A percentile compares a stretch with the other conserved stretches of the same genome.
These are phyloP conservation scores for Dusona sp. DNA, from an alignment of 2,888 invertebrate species.

Conservation along the genomic window DNA sequence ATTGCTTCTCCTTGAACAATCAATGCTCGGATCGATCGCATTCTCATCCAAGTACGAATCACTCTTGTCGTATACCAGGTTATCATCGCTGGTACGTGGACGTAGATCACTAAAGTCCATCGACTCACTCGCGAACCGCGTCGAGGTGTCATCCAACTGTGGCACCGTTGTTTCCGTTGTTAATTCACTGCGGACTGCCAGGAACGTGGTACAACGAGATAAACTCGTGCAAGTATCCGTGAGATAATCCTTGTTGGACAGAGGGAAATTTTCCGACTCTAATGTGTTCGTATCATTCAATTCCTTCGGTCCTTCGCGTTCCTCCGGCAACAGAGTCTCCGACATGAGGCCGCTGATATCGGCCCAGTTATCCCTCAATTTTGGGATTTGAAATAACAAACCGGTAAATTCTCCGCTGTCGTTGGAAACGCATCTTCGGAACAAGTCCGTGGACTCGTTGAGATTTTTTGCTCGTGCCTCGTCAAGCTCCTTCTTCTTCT, in stretches of 20 bases:
- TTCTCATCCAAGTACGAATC: slow-evolving; percentile 51
- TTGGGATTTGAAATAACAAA: not conserved
- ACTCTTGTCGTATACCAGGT: slow-evolving; percentile 27
- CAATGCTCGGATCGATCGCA: slow-evolving; percentile 29
- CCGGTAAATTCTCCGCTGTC: slow-evolving; percentile 30
- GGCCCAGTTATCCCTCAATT: not conserved
- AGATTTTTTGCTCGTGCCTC: not conserved
- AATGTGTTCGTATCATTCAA: not conserved
- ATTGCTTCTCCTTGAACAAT: slow-evolving; percentile 41
- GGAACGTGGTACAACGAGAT: slow-evolving; percentile 42
- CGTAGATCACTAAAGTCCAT: slow-evolving; percentile 55
- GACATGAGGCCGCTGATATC: not conserved
- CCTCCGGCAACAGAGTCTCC: not conserved
- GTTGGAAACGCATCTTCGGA: slow-evolving; percentile 40
- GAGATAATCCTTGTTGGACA: slow-evolving; percentile 44
- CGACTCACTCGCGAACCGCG: slow-evolving; percentile 68
- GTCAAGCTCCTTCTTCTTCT: not conserved
- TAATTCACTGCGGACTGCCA: slow-evolving; percentile 39
- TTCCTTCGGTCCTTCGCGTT: not conserved
- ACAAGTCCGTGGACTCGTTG: slow-evolving; percentile 13
- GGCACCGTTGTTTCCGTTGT: slow-evolving; percentile 45
- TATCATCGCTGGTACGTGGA: not conserved
- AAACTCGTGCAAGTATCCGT: slow-evolving; percentile 51
- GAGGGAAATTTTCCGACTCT: not conserved
- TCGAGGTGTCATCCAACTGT: slow-evolving; percentile 62